Evolutionary conservation across 2,113 vertebrate species (phyloP), one percentile per base, ranked within the genome.

Genomic region (Calypte anna): DNA sequence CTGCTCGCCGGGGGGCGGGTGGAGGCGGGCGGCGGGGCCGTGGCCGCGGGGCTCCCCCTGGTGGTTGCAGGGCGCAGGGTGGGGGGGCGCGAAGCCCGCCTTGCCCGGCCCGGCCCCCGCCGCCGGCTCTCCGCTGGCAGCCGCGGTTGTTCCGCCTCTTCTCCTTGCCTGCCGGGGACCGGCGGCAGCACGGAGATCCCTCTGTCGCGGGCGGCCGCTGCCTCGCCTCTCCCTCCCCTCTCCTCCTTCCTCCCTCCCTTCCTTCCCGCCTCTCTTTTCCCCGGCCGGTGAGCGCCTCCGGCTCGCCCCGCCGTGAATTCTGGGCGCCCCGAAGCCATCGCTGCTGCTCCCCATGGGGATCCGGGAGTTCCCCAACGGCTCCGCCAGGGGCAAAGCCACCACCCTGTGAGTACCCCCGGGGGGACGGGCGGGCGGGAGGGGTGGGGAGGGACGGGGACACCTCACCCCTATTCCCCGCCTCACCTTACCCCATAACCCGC

Each of bases 321-420:
- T 97, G 97, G 96, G 97, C 74, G 97, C 97, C 53, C 94, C 87
- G n/a, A 48, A 95, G 50, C 86, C 82, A 80, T 57, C 70, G 57
- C 95, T 85, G 94, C 94, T 90, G 53, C 91, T 85, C 96, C 96
- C 96, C 46, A 98, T 98, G 98, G 97, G 98, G 95, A 97, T 98
- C 86, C 96, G 97, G 27, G 98, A 98, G 98, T 98, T 98, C 91
- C 98, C 97, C 82, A 96, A 95, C 93, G 94, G 97, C 94, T 90
- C 97, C 31, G 80, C 97, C 66, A 77, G 97, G 93, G 94, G 95
- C 94, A 97, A 98, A 93, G 93, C 93, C 90, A 86, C 89, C 68
- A 77, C 97, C 14, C 76, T 91, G 98, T 98, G 94, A 98, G 98
- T 98, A 91, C 55, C 40, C 59, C 75, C 22, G 30, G 61, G 72